phyloP scores from a whole-genome alignment of 2,888 invertebrate genomes.

The Drosophila mercatorum region DNA sequence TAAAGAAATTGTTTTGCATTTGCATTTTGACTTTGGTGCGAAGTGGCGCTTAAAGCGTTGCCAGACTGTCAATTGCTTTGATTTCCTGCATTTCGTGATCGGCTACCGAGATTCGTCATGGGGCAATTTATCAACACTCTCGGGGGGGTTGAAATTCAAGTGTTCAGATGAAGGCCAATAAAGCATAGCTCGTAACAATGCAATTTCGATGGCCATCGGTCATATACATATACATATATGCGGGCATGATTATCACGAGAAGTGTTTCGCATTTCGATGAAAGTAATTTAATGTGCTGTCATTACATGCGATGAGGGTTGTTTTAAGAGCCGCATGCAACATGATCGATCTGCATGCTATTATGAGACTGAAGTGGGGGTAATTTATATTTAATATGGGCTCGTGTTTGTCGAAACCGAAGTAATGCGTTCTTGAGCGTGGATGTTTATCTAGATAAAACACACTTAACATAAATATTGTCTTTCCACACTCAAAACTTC shows the following conservation, averaged over 20 bases:
- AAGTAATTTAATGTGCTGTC: slow-evolving; percentile 55
- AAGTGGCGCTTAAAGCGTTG: slow-evolving; percentile 54
- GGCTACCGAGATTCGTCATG: slow-evolving; percentile 13
- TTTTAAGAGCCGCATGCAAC: slow-evolving; percentile 62
- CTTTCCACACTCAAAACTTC: slow-evolving; percentile 10
- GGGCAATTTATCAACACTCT: slow-evolving; percentile 35
- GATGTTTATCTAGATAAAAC: slow-evolving; percentile 14
- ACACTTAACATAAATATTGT: slow-evolving; percentile 8
- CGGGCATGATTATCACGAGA: slow-evolving; percentile 56
- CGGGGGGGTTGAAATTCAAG: slow-evolving; percentile 52
- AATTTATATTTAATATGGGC: slow-evolving; percentile 61
- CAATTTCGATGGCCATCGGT: slow-evolving; percentile 55
- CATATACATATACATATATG: slow-evolving; percentile 40
- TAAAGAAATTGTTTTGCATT: slow-evolving; percentile 26
- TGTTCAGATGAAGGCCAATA: slow-evolving; percentile 42
- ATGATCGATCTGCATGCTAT: slow-evolving; percentile 64
- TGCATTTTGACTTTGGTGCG: slow-evolving; percentile 30
- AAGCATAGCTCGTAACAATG: slow-evolving; percentile 33
- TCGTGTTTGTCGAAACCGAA: slow-evolving; percentile 23
- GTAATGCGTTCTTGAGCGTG: slow-evolving; percentile 42
- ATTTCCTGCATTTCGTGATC: slow-evolving; percentile 30
- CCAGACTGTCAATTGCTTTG: slow-evolving; percentile 39
- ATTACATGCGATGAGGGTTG: slow-evolving; percentile 61
- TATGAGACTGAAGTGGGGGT: slow-evolving; percentile 25
- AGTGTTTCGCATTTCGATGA: slow-evolving; percentile 54